A percentile compares a stretch with the other conserved stretches of the same genome.
Evolutionary conservation across 2,888 invertebrate genomes (phyloP).

Genomic region (Lepidocyrtinus sp.): DNA sequence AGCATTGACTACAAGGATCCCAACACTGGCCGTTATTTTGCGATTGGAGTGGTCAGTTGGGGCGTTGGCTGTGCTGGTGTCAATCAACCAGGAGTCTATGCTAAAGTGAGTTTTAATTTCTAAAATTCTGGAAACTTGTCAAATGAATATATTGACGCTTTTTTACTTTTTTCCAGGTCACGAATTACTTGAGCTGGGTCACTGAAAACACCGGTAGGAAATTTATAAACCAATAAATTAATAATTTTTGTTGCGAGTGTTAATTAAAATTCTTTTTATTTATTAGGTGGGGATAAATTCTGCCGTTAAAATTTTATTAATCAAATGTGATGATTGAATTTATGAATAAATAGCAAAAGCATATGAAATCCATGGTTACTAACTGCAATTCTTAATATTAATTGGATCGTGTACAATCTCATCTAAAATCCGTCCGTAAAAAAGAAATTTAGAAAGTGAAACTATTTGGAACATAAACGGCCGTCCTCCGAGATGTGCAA

Average conservation of each 20-base stretch:
- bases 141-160: background rate
- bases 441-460: background rate
- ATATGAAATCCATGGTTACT: too few species aligned
- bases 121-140: background rate
- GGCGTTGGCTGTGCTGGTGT: conserved; percentile 58
- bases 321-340: background rate
- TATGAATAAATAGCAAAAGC: background rate
- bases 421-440: too few species aligned
- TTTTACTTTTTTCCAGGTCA: conserved; percentile 22
- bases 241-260: background rate
- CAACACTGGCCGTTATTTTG: conserved; percentile 48
- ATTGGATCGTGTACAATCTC: too few species aligned
- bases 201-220: conserved; percentile 28
- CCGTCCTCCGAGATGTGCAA: conserved; percentile 65
- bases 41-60: conserved; percentile 66
- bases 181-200: conserved; percentile 65
- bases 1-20: conserved; percentile 62
- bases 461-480: conserved; percentile 61
- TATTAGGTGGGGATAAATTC: conserved; percentile 17
- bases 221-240: background rate
- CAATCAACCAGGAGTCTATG: conserved; percentile 63
- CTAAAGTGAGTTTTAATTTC: conserved; percentile 22
- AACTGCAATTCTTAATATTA: background rate
- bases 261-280: too few species aligned
- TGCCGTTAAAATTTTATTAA: conserved; percentile 24